Evolutionary conservation across 2,797 vertebrate genomes (phyloP), one percentile per base, ranked within the genome.

Genomic region (Scarus forsteni): DNA sequence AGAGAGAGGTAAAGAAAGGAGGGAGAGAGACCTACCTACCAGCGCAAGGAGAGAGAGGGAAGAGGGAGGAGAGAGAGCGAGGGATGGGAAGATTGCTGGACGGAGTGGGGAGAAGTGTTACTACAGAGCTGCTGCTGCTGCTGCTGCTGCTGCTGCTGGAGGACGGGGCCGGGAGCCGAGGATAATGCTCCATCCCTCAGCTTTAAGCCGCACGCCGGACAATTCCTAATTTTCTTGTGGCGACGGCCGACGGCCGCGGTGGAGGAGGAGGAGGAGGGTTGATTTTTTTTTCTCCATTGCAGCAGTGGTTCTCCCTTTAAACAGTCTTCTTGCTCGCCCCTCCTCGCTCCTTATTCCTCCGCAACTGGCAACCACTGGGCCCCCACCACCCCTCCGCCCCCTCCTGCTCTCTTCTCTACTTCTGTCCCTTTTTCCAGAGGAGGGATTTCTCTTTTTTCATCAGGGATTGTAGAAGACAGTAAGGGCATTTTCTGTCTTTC

Each of bases 81-180:
- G 81, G 83, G 88, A 87, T 86, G 88, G 81, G 81, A 80, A 85
- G 90, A 77, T 76, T 71, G 88, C 85, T 62, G 86, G 83, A 86
- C 82, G 40, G 58, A 92, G 80, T 73, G 72, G 90, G 90, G 52
- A 87, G 88, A 92, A 94, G 93, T 94, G 93, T 94, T 94, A 94
- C 94, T 92, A 93, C 89, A 90, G 90, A 84, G 81, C 87, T 89
- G 87, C 52, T 89, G 86, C 50, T 89, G 86, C 78, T 88, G 86
- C 77, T 73, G 80, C 87, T 89, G 87, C 52, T 89, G 86, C 50
- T 89, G 86, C 78, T 88, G 86, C 77, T 73, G 80, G 89, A 92
- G 81, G 91, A 81, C 80, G 62, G 62, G 79, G 84, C 78, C 72
- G 82, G 87, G 83, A 85, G 79, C 66, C 44, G 74, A 85, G 89